Conservation (phyloP, 2,888 invertebrate genomes). For the Sminthurides aquaticus region DNA sequence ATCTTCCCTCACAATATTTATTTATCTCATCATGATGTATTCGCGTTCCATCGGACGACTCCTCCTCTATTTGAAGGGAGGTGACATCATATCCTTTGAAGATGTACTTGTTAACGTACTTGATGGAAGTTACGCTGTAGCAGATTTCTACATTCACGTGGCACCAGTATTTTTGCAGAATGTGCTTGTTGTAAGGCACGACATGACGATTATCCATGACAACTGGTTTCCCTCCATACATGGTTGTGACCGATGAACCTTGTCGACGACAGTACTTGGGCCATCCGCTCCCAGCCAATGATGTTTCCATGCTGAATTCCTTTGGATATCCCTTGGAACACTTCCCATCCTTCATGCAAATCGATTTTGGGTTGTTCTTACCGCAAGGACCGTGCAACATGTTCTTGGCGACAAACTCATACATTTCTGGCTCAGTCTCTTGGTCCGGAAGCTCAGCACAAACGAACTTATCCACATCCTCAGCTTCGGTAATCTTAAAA, state of each 20-base stretch:
- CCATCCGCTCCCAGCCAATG: not conserved
- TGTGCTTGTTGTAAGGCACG: not conserved
- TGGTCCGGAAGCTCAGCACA: slow-evolving; percentile 10
- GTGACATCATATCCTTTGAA: not conserved
- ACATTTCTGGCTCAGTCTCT: not conserved
- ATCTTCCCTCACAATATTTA: too few species aligned
- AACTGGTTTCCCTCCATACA: not conserved
- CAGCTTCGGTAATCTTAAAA: not conserved
- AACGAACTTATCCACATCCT: slow-evolving; percentile 3
- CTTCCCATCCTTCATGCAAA: too few species aligned
- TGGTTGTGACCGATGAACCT: not conserved
- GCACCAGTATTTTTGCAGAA: not conserved
- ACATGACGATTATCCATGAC: slow-evolving; percentile 2
- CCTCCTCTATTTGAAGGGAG: too few species aligned
- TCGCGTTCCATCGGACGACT: too few species aligned
- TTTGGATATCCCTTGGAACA: slow-evolving; percentile 13
- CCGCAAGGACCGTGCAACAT: slow-evolving; percentile 6
- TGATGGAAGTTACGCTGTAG: not conserved
- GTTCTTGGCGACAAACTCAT: not conserved
- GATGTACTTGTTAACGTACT: not conserved
- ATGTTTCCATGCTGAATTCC: not conserved
- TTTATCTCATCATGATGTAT: too few species aligned
- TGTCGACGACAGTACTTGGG: slow-evolving; percentile 1
- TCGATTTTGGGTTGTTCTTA: too few species aligned
- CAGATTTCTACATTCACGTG: slow-evolving; percentile 3